phyloP scores from a whole-genome alignment of 2,888 invertebrate genomes.

The Cephus sareptanus region DNA sequence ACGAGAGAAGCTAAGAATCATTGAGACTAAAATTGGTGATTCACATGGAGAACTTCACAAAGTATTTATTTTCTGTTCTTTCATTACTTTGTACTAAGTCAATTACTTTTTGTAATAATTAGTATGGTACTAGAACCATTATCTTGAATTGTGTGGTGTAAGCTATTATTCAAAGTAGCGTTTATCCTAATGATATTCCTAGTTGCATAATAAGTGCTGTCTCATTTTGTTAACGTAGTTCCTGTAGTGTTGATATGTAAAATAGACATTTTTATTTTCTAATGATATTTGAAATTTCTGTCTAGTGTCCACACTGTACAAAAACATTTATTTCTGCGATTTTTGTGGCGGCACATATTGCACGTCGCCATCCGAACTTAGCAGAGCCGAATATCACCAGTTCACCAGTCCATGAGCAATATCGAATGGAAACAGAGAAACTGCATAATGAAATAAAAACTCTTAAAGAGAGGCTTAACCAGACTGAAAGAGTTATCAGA shows the following conservation, averaged over 20 bases:
- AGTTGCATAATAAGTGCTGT: not conserved
- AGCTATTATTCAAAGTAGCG: not conserved
- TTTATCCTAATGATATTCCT: not conserved
- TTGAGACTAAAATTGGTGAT: slow-evolving; percentile 51
- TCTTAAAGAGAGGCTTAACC: slow-evolving; percentile 73
- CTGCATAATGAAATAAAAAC: slow-evolving; percentile 75
- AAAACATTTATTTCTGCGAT: slow-evolving; percentile 76
- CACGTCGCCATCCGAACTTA: slow-evolving; percentile 69
- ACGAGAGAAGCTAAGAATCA: slow-evolving; percentile 65
- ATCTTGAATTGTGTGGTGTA: not conserved
- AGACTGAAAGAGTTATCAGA: slow-evolving; percentile 70
- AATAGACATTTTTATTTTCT: not conserved
- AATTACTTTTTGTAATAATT: not conserved
- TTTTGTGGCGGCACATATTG: slow-evolving; percentile 73
- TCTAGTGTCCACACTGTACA: slow-evolving; percentile 74
- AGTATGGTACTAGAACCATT: not conserved
- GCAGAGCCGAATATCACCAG: slow-evolving; percentile 38
- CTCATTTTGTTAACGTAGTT: not conserved
- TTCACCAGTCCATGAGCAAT: slow-evolving; percentile 61
- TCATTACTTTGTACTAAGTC: not conserved
- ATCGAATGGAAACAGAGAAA: slow-evolving; percentile 72
- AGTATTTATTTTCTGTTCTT: slow-evolving; percentile 34
- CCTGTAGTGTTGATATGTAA: not conserved
- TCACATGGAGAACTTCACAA: slow-evolving; percentile 59
- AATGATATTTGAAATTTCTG: not conserved